A percentile compares a stretch with the other conserved stretches of the same genome.
These are phyloP conservation scores for Drosophila nannoptera DNA, from an alignment of 1,140 invertebrate species.

Conservation along the genomic window DNA sequence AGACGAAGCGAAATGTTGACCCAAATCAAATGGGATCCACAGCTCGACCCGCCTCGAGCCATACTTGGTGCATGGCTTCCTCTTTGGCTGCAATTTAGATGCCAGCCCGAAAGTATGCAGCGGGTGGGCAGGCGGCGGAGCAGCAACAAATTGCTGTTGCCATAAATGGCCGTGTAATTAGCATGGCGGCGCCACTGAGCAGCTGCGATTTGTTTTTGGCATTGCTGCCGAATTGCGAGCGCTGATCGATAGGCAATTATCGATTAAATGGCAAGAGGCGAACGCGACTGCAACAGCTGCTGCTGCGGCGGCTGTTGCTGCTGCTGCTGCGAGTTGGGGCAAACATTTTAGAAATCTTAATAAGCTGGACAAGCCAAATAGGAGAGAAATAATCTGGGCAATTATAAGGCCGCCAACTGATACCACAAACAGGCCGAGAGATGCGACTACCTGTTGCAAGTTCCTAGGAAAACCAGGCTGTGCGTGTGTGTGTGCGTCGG, in stretches of 20 bases:
- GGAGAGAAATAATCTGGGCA: slow-evolving; percentile 63
- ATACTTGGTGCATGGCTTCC: no score
- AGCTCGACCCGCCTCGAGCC: background rate
- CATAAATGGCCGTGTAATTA: slow-evolving; percentile 7
- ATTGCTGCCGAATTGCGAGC: slow-evolving; percentile 2
- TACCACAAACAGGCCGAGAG: slow-evolving; percentile 42
- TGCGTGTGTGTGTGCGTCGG: slow-evolving; percentile 42
- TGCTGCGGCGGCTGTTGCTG: slow-evolving; percentile 7
- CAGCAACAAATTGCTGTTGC: background rate
- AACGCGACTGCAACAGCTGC: background rate
- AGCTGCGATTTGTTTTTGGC: background rate
- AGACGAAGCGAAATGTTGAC: no score
- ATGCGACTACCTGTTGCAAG: slow-evolving; percentile 37
- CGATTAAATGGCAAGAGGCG: slow-evolving; percentile 10
- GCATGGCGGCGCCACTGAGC: slow-evolving; percentile 29
- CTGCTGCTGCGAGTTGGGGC: background rate
- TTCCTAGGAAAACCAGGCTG: slow-evolving; percentile 54
- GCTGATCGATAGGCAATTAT: slow-evolving; percentile 27
- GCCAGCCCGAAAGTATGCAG: slow-evolving; percentile 30
- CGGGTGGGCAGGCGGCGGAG: background rate
- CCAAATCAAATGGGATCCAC: no score
- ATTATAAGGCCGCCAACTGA: slow-evolving; percentile 68
- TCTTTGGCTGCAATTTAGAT: background rate
- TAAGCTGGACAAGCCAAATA: slow-evolving; percentile 69
- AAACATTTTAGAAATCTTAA: slow-evolving; percentile 65